Conservation (phyloP, 64 coral and sea anemone species). For the Stylophora pistillata region DNA sequence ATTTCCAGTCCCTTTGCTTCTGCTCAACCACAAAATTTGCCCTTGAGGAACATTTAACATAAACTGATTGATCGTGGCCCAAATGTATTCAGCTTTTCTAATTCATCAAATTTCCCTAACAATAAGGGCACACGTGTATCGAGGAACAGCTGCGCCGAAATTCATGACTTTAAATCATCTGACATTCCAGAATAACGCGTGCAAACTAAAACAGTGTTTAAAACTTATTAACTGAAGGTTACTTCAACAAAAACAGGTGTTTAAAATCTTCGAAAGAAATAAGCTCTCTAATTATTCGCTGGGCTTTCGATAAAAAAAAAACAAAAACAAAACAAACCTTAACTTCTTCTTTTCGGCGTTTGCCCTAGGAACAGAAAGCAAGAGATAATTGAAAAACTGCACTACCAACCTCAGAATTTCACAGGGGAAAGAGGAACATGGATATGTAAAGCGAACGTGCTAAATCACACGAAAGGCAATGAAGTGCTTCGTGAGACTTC, state of each 20-base stretch:
- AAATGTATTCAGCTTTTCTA: not conserved
- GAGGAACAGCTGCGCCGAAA: slow-evolving; percentile 18
- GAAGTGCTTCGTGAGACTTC: too few species aligned
- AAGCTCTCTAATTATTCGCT: too few species aligned
- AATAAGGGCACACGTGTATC: slow-evolving; percentile 28
- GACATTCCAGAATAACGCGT: not conserved
- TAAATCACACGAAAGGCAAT: not conserved
- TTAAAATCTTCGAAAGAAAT: too few species aligned
- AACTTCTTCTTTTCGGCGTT: slow-evolving; percentile 21
- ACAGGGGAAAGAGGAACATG: slow-evolving; percentile 67
- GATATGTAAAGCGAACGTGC: not conserved
- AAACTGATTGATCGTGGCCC: not conserved
- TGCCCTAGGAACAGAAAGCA: not conserved
- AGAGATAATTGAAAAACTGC: not conserved
- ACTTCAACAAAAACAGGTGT: too few species aligned
- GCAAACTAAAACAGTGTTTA: not conserved
- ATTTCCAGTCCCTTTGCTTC: too few species aligned
- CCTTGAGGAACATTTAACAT: too few species aligned
- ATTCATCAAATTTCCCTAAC: not conserved
- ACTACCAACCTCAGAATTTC: slow-evolving; percentile 76
- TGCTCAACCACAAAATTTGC: too few species aligned
- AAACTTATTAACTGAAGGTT: not conserved
- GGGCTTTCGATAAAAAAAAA: not conserved
- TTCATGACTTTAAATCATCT: slow-evolving; percentile 21
- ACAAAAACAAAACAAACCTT: not conserved